Evolutionary conservation across 2,888 invertebrate species (phyloP), one percentile per base, ranked within the genome.

Genomic region (Cryptus viduatorius): DNA sequence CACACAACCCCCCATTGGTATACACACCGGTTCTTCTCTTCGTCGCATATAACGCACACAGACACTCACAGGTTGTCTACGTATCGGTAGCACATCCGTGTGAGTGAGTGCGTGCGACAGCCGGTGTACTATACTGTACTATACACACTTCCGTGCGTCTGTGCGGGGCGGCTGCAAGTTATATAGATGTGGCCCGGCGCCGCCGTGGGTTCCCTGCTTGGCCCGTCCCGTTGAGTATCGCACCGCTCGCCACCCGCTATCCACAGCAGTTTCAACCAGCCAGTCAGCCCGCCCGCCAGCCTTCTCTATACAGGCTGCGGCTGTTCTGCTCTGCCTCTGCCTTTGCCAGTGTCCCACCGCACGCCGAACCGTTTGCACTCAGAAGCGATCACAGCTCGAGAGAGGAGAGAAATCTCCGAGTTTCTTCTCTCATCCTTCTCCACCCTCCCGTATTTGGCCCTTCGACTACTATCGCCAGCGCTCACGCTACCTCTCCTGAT

Each of bases 291-390:
- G 83, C 53, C 44, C 31, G 19, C 67, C 42, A 50, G 72, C 65
- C 78, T 76, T 79, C 76, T 69, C 84, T 78, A 73, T 83, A 77
- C 86, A 73, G 83, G 79, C 61, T 68, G 79, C 71, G 85, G 71
- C 53, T 48, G 72, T 78, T 73, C 83, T 81, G 85, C 79, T 84
- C 68, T 87, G 82, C 84, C 48, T 69, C 89, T 89, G 90, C 90
- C 90, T 87, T 31, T n/a, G 90, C 90, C 93, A 93, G 93, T 93
- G 93, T 93, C 93, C 93, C 93, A 92, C 92, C 92, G 93, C 93
- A 92, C 92, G 93, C 91, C 93, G 93, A 92, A 91, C 92, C 92
- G 93, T 92, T 92, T 92, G 92, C 93, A 90, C 92, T 91, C 90
- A 87, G 90, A 90, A 90, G 89, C 91, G 90, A 92, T 90, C 90